Conservation (phyloP, 2,888 invertebrate species). For the Folsomia manolachei region DNA sequence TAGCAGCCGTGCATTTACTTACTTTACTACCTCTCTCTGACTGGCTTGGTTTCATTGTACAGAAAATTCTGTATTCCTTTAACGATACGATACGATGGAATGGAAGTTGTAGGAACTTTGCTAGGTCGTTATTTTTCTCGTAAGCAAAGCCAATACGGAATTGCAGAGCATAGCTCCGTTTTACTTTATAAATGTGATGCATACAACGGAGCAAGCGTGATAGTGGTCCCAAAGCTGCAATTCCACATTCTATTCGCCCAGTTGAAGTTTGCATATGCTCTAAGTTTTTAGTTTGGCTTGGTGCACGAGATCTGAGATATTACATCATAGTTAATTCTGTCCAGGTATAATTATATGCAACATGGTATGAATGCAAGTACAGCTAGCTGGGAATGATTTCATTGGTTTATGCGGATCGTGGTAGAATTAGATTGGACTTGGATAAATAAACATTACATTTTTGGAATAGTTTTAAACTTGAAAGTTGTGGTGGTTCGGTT, state of each 20-base stretch:
- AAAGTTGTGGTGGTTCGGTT: too few relatives aligned
- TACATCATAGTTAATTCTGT: slow-evolving; percentile 2
- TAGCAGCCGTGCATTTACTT: background rate
- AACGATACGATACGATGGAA: too few relatives aligned
- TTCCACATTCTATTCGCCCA: background rate
- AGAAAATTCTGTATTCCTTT: too few relatives aligned
- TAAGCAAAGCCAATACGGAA: background rate
- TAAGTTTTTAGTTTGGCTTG: background rate
- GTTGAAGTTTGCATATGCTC: background rate
- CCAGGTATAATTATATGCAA: background rate
- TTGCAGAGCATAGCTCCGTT: background rate
- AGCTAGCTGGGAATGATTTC: slow-evolving; percentile 1
- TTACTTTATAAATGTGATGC: background rate
- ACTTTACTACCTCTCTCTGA: background rate
- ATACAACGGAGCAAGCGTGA: background rate
- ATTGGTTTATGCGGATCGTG: too few relatives aligned
- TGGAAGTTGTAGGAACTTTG: background rate
- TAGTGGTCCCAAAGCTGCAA: slow-evolving; percentile 1
- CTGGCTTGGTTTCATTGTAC: background rate
- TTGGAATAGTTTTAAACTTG: too few relatives aligned
- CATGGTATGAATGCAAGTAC: background rate
- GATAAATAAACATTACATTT: background rate
- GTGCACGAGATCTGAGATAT: too few relatives aligned
- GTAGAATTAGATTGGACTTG: too few relatives aligned
- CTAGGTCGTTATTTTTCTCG: background rate